Percentiles rank a stretch among this genome's conserved stretches.
phyloP scores from a whole-genome alignment of 1,140 invertebrate genomes.

The Caenorhabditis briggsae region DNA sequence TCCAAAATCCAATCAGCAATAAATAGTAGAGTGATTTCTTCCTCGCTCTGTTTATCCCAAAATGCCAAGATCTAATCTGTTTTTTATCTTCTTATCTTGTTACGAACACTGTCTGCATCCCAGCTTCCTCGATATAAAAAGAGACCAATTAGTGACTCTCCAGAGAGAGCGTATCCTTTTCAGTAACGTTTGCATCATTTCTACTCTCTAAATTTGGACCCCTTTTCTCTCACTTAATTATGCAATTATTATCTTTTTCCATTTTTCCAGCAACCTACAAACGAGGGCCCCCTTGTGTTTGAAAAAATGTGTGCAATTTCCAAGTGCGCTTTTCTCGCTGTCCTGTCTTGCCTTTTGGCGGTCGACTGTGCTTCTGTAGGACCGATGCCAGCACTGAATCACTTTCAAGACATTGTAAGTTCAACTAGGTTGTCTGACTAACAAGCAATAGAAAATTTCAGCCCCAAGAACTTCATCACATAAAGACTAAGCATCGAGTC shows the following conservation, averaged over 20 bases:
- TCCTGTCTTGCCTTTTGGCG: neutral
- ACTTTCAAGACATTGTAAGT: too few relatives aligned
- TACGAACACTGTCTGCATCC: too few relatives aligned
- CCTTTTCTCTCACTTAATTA: neutral
- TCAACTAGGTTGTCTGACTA: too few relatives aligned
- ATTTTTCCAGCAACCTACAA: constrained; percentile 9
- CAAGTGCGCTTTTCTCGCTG: neutral
- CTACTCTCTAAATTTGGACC: neutral
- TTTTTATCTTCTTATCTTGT: too few relatives aligned
- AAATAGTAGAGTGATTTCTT: too few relatives aligned
- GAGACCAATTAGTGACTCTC: neutral
- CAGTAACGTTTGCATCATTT: neutral
- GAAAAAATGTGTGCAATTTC: neutral
- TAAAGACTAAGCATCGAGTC: neutral
- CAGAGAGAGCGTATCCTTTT: constrained; percentile 3
- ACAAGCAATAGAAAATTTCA: neutral
- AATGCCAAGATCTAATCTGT: too few relatives aligned
- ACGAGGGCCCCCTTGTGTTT: constrained; percentile 46
- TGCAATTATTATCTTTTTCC: neutral
- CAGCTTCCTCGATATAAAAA: too few relatives aligned
- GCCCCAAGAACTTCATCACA: neutral
- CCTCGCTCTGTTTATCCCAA: too few relatives aligned
- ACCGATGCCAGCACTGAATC: too few relatives aligned
- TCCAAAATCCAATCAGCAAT: too few relatives aligned
- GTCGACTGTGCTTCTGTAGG: neutral